phyloP scores from a whole-genome alignment of 2,113 vertebrate species.

The Phycodurus eques region DNA sequence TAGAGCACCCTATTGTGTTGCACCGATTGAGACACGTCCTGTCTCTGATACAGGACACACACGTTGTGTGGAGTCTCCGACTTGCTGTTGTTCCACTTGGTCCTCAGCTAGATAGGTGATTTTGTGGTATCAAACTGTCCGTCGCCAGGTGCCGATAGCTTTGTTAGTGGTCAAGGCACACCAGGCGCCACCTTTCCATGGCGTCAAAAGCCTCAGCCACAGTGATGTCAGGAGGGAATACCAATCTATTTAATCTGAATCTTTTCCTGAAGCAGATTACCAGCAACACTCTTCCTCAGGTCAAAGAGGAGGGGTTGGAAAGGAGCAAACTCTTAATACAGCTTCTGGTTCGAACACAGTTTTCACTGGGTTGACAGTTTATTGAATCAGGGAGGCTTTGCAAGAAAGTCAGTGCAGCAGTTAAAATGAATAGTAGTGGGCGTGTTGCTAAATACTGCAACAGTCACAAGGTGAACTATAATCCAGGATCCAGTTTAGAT shows the following conservation, averaged over 20 bases:
- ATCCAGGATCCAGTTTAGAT: conserved; percentile 25
- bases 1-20: conserved; percentile 59
- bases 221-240: background rate
- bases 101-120: conserved; percentile 12
- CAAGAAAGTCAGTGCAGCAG: conserved; percentile 10
- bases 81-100: conserved; percentile 31
- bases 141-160: conserved; percentile 43
- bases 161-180: conserved; percentile 40
- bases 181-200: conserved; percentile 8
- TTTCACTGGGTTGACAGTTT: background rate
- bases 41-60: conserved; percentile 29
- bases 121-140: conserved; percentile 39
- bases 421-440: background rate
- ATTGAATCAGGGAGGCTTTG: background rate
- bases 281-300: background rate
- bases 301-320: conserved; percentile 9
- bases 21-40: conserved; percentile 38
- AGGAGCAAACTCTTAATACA: background rate
- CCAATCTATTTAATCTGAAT: background rate
- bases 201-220: conserved; percentile 21
- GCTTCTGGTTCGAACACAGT: background rate
- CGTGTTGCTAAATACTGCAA: conserved; percentile 19
- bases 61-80: conserved; percentile 20
- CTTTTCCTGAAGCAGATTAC: background rate
- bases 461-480: conserved; percentile 14